Percentiles rank a stretch among this genome's conserved stretches.
Evolutionary conservation across 2,113 vertebrate genomes (phyloP).

Genomic region (Hiodon tergisus): DNA sequence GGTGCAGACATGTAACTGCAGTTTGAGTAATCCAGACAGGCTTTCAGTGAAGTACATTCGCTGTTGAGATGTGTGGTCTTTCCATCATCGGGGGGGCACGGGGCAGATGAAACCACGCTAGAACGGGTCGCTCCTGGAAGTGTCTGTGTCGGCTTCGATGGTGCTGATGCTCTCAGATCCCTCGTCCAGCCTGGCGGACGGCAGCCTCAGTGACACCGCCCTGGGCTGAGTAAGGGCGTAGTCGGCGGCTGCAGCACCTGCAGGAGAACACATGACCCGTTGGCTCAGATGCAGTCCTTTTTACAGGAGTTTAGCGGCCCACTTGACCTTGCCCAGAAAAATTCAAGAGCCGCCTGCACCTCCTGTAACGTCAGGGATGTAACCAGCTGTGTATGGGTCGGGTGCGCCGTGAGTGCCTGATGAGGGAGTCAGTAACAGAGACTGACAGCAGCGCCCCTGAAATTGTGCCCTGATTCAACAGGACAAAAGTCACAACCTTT

Average conservation of each 20-base stretch:
- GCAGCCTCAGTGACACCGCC: constrained; percentile 52
- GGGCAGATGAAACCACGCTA: constrained; percentile 31
- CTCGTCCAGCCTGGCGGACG: constrained; percentile 38
- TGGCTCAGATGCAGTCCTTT: background rate
- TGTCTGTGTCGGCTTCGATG: constrained; percentile 39
- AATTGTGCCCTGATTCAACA: too few species aligned
- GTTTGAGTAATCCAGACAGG: background rate
- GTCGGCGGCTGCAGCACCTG: constrained; percentile 39
- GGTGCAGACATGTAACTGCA: background rate
- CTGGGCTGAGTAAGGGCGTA: constrained; percentile 19
- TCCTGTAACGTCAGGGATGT: background rate
- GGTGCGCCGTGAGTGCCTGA: background rate
- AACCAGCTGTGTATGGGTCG: background rate
- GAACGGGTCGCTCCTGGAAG: constrained; percentile 65
- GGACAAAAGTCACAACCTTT: too few species aligned
- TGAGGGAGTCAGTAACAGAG: too few species aligned
- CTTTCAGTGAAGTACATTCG: background rate
- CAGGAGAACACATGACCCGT: constrained; percentile 20
- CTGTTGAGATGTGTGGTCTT: background rate
- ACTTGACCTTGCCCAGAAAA: background rate
- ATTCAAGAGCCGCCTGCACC: background rate
- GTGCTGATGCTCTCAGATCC: constrained; percentile 45
- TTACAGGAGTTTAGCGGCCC: background rate
- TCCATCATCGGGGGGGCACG: background rate
- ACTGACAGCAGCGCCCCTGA: too few species aligned